Evolutionary conservation across 1,140 invertebrate species (phyloP).

Genomic region (Phymastichus coffea): DNA sequence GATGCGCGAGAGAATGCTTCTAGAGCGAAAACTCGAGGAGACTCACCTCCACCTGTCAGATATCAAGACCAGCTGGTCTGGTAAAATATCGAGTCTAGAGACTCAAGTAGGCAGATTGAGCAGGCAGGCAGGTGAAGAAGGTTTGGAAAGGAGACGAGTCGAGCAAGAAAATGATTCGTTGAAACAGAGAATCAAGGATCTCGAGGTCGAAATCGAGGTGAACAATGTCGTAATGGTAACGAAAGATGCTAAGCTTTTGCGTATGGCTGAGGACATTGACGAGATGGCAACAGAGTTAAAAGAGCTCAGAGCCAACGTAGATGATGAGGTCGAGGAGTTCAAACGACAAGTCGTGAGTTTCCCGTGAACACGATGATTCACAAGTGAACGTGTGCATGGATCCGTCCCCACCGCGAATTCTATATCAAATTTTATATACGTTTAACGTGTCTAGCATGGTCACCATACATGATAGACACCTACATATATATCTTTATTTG

Average conservation of each 20-base stretch:
- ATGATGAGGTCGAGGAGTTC: constrained; percentile 64
- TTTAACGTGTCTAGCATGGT: neutral
- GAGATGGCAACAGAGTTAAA: constrained; percentile 64
- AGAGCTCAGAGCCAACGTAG: constrained; percentile 61
- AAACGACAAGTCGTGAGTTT: constrained; percentile 70
- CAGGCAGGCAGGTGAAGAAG: constrained; percentile 78
- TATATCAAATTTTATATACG: neutral
- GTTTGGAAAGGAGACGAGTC: constrained; percentile 72
- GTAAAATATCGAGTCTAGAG: constrained; percentile 81
- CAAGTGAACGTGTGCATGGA: neutral
- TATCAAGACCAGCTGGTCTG: constrained; percentile 87
- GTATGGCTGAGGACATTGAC: constrained; percentile 65
- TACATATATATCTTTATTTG: neutral
- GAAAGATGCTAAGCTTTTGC: constrained; percentile 69
- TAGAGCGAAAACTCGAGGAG: constrained; percentile 79
- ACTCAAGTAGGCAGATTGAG: constrained; percentile 79
- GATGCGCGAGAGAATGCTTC: constrained; percentile 64
- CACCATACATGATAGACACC: neutral
- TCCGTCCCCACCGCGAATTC: no score
- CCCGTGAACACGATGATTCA: constrained; percentile 2
- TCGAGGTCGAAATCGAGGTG: constrained; percentile 71
- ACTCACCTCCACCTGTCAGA: constrained; percentile 81
- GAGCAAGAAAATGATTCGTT: constrained; percentile 69
- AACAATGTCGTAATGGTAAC: constrained; percentile 68
- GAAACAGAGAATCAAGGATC: constrained; percentile 64